Evolutionary conservation across 2,797 vertebrate species (phyloP), one percentile per base, ranked within the genome.

Genomic region (Chromis chromis): DNA sequence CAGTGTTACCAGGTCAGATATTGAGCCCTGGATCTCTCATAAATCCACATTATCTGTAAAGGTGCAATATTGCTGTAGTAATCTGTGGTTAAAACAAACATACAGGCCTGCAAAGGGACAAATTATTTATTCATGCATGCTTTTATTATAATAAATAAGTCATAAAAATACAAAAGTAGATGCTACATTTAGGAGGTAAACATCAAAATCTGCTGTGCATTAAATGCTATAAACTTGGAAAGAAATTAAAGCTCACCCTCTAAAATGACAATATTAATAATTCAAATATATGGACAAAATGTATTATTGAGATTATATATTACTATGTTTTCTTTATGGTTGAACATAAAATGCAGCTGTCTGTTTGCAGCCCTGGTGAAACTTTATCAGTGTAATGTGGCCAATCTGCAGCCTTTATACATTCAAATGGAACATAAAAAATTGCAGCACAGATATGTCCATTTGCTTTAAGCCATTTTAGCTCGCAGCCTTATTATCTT

Each of bases 401-500:
- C 16, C 40, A 44, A 25, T 76, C 81, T 72, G 36, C 54, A 28
- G 31, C 33, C 4, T 79, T 62, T 44, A 67, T 50, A 31, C 65
- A 76, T 64, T 78, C 21, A 58, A 67, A 52, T 28, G 48, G 49
- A 70, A 61, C 8, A 58, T 69, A 49, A 74, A 73, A 82, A 86
- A 70, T 22, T 70, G 59, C 22, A 70, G 67, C 60, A 39, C 44
- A 72, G 77, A 84, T 79, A 77, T 50, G 58, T 76, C 73, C 56
- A 76, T 88, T 81, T 74, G 76, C 72, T 82, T 74, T 16, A 56
- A 85, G 71, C 76, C 78, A 74, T 85, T 84, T 76, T 54, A 61
- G 52, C 81, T 50, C 65, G 48, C 76, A 76, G 81, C 53, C 82
- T 87, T 83, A 87, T 92, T 89, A 84, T 89, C 72, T 59, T 72